Percentiles rank a stretch among this genome's conserved stretches.
phyloP scores from a whole-genome alignment of 2,888 invertebrate genomes.

The Drosophila setosimentum region DNA sequence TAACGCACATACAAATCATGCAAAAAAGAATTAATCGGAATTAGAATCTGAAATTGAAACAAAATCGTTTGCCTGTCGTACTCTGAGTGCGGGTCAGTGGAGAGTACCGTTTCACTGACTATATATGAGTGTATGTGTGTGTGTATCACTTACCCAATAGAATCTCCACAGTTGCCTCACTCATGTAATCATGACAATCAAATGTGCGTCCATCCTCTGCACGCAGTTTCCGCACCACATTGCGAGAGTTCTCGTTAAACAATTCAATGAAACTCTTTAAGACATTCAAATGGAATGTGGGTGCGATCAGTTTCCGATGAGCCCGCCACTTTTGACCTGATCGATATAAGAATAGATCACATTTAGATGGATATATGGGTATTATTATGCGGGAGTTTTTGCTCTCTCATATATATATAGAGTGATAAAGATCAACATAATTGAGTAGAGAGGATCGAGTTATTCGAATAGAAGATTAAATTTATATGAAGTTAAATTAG shows the following conservation, averaged over 20 bases:
- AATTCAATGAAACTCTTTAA: constrained; percentile 94
- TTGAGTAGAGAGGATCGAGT: background rate
- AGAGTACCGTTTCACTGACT: constrained; percentile 56
- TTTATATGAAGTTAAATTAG: background rate
- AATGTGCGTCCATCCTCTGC: constrained; percentile 89
- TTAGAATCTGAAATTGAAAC: constrained; percentile 42
- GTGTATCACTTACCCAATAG: constrained; percentile 88
- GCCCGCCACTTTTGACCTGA: constrained; percentile 93
- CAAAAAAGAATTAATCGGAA: constrained; percentile 27
- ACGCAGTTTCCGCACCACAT: constrained; percentile 90
- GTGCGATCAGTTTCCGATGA: constrained; percentile 94
- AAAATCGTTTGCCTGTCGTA: constrained; percentile 31
- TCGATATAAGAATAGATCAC: constrained; percentile 2
- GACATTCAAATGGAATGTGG: constrained; percentile 95
- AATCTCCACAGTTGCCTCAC: constrained; percentile 93
- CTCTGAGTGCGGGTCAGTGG: constrained; percentile 60
- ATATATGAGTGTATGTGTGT: background rate
- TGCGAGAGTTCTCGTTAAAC: constrained; percentile 92
- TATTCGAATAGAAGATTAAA: background rate
- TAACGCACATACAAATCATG: constrained; percentile 31
- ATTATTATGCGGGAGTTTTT: background rate
- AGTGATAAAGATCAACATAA: background rate
- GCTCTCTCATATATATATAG: background rate
- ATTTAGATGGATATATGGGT: background rate
- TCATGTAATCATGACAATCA: constrained; percentile 94